These are phyloP conservation scores for Apamea anceps DNA, from an alignment of 2,888 invertebrate species.

Conservation along the genomic window DNA sequence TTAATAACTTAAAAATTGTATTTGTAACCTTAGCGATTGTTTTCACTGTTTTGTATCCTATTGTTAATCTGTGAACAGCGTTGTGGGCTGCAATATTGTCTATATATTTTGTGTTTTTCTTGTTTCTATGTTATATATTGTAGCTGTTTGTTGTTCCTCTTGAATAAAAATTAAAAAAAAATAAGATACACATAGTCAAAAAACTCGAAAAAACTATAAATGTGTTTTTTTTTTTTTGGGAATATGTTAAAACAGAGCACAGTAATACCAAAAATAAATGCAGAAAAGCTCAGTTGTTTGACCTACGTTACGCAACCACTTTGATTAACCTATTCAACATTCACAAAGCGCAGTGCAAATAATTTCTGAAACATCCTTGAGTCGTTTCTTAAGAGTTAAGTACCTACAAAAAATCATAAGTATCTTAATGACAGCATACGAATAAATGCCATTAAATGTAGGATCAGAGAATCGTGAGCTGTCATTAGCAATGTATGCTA, in stretches of 20 bases:
- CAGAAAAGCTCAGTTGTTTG: neutral
- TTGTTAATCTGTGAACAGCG: too few species aligned
- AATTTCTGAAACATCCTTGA: constrained; percentile 4
- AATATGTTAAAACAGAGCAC: neutral
- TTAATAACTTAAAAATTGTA: too few species aligned
- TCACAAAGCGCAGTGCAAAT: constrained; percentile 9
- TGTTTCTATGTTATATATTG: too few species aligned
- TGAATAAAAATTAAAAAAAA: too few species aligned
- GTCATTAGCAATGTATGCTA: neutral
- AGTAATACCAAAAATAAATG: neutral
- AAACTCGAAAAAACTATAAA: too few species aligned
- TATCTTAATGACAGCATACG: neutral
- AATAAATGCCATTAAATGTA: neutral
- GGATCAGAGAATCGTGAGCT: neutral
- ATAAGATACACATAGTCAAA: too few species aligned
- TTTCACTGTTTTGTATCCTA: too few species aligned
- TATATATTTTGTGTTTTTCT: too few species aligned
- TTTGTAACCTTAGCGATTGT: too few species aligned
- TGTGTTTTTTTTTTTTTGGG: neutral
- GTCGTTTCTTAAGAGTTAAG: neutral
- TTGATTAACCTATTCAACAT: neutral
- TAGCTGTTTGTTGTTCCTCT: too few species aligned
- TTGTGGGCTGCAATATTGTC: too few species aligned
- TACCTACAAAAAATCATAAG: constrained; percentile 25
- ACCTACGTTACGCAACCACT: neutral